These are phyloP conservation scores for Odontamblyopus lacepedii DNA, from an alignment of 2,797 vertebrate genomes.

Conservation along the genomic window DNA sequence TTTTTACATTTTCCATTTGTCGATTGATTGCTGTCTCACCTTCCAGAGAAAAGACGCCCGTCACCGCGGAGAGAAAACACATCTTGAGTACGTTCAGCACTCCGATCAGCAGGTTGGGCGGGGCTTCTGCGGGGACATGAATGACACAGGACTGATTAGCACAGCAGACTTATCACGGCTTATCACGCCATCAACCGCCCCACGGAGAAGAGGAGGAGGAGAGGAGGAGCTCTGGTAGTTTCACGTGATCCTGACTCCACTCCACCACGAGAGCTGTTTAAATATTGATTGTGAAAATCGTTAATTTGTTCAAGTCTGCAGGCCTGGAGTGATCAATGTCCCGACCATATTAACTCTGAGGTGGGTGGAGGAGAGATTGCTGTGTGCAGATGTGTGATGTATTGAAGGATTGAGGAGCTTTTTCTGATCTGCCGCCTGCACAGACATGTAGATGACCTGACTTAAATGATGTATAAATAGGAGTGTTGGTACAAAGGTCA, in stretches of 20 bases:
- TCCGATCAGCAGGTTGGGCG: slow-evolving; percentile 41
- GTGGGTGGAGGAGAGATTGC: slow-evolving; percentile 1
- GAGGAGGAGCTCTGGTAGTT: slow-evolving; percentile 43
- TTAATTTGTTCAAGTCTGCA: slow-evolving; percentile 64
- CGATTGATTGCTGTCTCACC: slow-evolving; percentile 36
- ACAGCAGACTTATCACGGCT: slow-evolving; percentile 38
- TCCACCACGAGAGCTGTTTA: slow-evolving; percentile 55
- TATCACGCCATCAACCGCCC: slow-evolving; percentile 42
- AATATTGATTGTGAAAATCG: slow-evolving; percentile 59
- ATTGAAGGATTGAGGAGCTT: neutral
- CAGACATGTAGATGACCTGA: neutral
- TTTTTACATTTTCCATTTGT: neutral
- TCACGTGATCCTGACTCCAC: slow-evolving; percentile 47
- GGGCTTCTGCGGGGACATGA: slow-evolving; percentile 40
- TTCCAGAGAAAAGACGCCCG: slow-evolving; percentile 40
- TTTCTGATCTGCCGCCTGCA: neutral
- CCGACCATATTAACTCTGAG: slow-evolving; percentile 54
- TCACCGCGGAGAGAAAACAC: slow-evolving; percentile 42
- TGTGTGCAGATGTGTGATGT: neutral
- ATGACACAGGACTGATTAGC: slow-evolving; percentile 46
- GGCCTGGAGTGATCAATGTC: slow-evolving; percentile 55
- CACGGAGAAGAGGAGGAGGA: slow-evolving; percentile 32
- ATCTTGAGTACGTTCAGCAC: slow-evolving; percentile 56
- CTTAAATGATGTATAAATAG: neutral
- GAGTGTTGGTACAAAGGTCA: neutral